Base-by-base conservation (phyloP, 2,113 vertebrate species). In the Amphiprion ocellaris region DNA sequence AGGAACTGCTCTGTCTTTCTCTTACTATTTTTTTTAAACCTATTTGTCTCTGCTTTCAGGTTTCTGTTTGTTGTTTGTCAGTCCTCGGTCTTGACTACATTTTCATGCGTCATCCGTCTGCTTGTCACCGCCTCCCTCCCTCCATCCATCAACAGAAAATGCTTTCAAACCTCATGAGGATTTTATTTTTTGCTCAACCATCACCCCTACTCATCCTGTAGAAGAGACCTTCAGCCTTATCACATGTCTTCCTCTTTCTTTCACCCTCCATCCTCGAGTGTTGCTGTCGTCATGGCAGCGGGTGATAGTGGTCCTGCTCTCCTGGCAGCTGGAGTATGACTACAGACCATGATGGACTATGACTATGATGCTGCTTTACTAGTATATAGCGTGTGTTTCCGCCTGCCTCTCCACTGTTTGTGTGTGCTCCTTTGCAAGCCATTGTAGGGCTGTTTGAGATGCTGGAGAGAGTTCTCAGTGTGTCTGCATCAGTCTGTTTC, bases 401-500 rank as follows among this genome's bases (percentile, higher is more conserved):
- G 14, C 50, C 50, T 73, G 28, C 56, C 41, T 59, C 30, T 6
- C 67, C 61, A 39, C 78, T 66, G 60, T 56, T 80, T 78, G 54
- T 60, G 67, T 33, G 55, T 7, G 21, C 66, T 62, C 47, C 53
- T 60, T 75, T 10, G 6, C 50, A 0, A 77, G 69, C 56, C 23
- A 81, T 88, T 79, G 81, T 50, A 73, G 47, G 77, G 52, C 83
- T 87, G 33, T 89, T 88, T 87, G 78, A 79, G 80, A 88, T 77
- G 88, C 78, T 77, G 76, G 72, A 76, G 74, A 74, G 69, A 15
- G n/a, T 71, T 69, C 74, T 74, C 65, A 33, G 58, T 79, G 79
- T 58, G 63, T 77, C 81, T 80, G 64, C 67, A 46, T 50, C 85
- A 76, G 56, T 55, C 82, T 82, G 60, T 61, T 69, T 80, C 63